Evolutionary conservation across 2,888 invertebrate genomes (phyloP), one percentile per base, ranked within the genome.

Genomic region (Agrotis exclamationis): DNA sequence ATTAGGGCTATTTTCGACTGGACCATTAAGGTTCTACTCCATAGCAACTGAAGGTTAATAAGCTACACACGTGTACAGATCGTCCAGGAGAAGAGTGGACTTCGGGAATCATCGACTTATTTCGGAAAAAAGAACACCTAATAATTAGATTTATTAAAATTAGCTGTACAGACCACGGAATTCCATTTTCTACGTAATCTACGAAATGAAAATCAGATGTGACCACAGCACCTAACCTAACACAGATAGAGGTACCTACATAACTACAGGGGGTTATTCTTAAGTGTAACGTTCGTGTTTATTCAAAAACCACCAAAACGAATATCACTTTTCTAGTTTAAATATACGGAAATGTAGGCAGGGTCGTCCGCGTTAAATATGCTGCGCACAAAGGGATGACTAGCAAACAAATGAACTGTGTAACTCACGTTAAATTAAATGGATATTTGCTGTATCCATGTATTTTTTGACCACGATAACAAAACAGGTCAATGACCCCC

Each of bases 1-100:
- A 85, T 85, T 81, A 84, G 75, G 85, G 85, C 76, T 84, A 85
- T 79, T 84, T 81, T 75, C 63, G 72, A 75, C 79, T 73, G 73
- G 47, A 54, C 63, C 58, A 75, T 76, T 80, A 84, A 75, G 58
- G 44, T 16, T 7, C 0, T 20, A 20, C 13, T 48, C 50, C 76
- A 70, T n/a, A n/a, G 24, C 1, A 9, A 6, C 1, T 7, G 3
- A 44, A 11, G 18, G 24, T 11, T 39, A 39, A 13, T 18, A 63
- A 54, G 18, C 63, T 39, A 33, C 6, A 4, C 7, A 18, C 2
- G 11, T 57, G 7, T 20, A 24, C 13, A 53, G 7, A 56, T 13
- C 2, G n/a, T 0, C 13, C 11, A n/a, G 18, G 4, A 11, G n/a
- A 18, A 54, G 11, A 11, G 5, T 11, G 54, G 2, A 5, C 11